phyloP scores from a whole-genome alignment of 2,113 vertebrate genomes.

The Bettongia penicillata region DNA sequence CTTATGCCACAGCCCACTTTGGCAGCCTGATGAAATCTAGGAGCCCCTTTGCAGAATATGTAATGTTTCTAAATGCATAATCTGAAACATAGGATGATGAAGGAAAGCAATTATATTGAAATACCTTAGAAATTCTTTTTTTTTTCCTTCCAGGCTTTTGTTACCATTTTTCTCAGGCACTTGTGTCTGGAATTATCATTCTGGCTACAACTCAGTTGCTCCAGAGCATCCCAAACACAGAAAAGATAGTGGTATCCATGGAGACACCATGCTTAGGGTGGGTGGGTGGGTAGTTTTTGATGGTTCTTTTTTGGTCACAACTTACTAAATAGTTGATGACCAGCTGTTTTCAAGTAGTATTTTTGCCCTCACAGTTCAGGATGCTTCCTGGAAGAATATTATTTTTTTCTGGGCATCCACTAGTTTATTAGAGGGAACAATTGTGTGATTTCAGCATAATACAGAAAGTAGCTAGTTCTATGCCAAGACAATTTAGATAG shows the following conservation, averaged over 20 bases:
- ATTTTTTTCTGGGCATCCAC: conserved; percentile 43
- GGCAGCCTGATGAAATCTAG: not conserved
- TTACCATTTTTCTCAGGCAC: not conserved
- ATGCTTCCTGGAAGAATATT: conserved; percentile 66
- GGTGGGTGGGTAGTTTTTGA: conserved; percentile 20
- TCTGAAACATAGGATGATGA: not conserved
- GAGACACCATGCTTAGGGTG: not conserved
- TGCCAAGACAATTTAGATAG: conserved; percentile 54
- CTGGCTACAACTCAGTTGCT: not conserved
- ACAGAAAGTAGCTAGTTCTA: conserved; percentile 33
- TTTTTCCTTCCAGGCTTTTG: not conserved
- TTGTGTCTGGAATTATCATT: not conserved
- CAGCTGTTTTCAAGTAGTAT: conserved; percentile 52
- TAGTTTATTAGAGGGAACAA: conserved; percentile 62
- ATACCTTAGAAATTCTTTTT: not conserved
- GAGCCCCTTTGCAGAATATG: not conserved
- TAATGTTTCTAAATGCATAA: not conserved
- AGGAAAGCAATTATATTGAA: not conserved
- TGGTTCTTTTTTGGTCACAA: conserved; percentile 26
- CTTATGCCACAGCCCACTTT: not conserved
- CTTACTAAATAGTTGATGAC: conserved; percentile 36
- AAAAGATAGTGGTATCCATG: not conserved
- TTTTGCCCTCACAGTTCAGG: conserved; percentile 44
- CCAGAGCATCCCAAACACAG: not conserved
- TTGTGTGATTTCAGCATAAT: conserved; percentile 28